Base-by-base conservation (phyloP, 2,888 invertebrate genomes). In the Oasisia sp. region DNA sequence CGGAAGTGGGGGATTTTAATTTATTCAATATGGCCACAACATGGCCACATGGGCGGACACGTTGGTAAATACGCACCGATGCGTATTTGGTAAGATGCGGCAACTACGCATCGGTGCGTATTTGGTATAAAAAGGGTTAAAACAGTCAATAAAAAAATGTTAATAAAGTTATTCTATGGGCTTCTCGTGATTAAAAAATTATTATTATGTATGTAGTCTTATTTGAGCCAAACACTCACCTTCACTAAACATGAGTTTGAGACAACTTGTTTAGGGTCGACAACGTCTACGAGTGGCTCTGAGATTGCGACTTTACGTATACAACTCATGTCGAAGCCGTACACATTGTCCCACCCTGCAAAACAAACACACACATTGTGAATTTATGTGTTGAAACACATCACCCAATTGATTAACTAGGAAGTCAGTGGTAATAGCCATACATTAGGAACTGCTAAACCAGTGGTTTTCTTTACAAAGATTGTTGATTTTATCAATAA, bases 291-390 rank as follows among this genome's bases (percentile, higher is more conserved):
- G 1, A 99, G 97, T 0, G 99, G 99, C 97, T 99, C 99, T 89
- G 98, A 98, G 94, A 99, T 99, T 32, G 99, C 99, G 93, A 99
- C 99, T 97, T 99, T 98, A 92, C 99, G 97, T 96, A 99, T 99
- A 94, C 98, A 98, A 95, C 98, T 99, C 99, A 99, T 99, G 96
- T 99, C 98, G 96, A 99, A 99, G 91, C 99, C 99, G 95, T 99
- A 99, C 1, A 99, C 99, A 97, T 99, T 99, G 95, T 99, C 99
- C 99, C 99, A 99, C 99, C 97, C 97, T 96, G 94, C 95, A 94
- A 89, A 92, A 89, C 32, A 92, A 27, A 74, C 74, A 74, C 74
- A 74, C 27, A 0, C 19, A 74, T 4, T 74, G 2, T 19, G 0
- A 74, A 74, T 74, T 27, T 74, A 3, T 27, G 74, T 19, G 27